A percentile compares a stretch with the other conserved stretches of the same genome.
These are phyloP conservation scores for Columbina picui DNA, from an alignment of 2,113 vertebrate species.

Conservation along the genomic window DNA sequence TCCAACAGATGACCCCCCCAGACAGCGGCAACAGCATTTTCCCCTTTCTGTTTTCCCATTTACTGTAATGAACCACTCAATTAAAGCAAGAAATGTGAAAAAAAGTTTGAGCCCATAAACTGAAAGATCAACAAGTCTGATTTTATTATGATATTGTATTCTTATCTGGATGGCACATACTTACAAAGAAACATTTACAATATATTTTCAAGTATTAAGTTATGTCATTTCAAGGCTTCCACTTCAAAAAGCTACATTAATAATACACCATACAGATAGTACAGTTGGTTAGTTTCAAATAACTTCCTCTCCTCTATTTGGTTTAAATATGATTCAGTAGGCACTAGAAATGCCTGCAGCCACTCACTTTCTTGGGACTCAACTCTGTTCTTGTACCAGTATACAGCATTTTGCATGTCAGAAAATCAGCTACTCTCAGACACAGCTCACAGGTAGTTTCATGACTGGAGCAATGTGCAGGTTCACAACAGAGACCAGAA, in stretches of 20 bases:
- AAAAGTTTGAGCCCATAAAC: conserved; percentile 76
- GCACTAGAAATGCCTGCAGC: conserved; percentile 83
- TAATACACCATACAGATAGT: conserved; percentile 79
- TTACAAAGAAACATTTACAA: conserved; percentile 83
- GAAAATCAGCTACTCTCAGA: conserved; percentile 71
- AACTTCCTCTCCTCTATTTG: conserved; percentile 77
- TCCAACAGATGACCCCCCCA: neutral
- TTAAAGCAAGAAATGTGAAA: conserved; percentile 62
- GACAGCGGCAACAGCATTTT: conserved; percentile 18
- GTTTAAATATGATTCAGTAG: conserved; percentile 79
- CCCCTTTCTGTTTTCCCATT: conserved; percentile 9
- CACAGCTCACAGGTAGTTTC: conserved; percentile 67
- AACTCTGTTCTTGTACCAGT: conserved; percentile 64
- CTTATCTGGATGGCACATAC: conserved; percentile 78
- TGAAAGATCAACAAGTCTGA: conserved; percentile 79
- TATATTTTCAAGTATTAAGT: conserved; percentile 80
- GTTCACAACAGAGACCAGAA: conserved; percentile 66
- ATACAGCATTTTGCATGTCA: conserved; percentile 59
- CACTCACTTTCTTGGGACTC: conserved; percentile 72
- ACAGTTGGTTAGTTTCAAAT: conserved; percentile 76
- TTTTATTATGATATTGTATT: conserved; percentile 77
- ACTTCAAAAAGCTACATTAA: conserved; percentile 82
- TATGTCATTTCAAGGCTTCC: conserved; percentile 81
- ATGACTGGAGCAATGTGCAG: conserved; percentile 61
- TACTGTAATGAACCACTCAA: neutral